Evolutionary conservation across 2,797 vertebrate species (phyloP).

Genomic region (Dicrostonyx torquatus): DNA sequence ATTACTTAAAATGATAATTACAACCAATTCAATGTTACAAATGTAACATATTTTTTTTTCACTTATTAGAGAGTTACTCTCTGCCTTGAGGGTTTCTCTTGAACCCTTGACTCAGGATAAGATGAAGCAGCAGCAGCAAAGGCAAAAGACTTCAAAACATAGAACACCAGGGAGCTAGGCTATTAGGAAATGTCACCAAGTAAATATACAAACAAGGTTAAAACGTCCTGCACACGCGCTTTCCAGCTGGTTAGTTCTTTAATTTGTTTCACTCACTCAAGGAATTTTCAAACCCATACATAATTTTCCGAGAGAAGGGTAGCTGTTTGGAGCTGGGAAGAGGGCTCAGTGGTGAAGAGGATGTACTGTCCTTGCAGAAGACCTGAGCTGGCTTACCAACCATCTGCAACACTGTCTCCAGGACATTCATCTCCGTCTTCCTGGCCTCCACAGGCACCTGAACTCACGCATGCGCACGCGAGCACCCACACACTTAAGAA

Average conservation of each 20-base stretch:
- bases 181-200: constrained; percentile 31
- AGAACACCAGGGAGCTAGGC: not conserved
- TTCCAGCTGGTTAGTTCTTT: not conserved
- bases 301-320: constrained; percentile 39
- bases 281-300: not conserved
- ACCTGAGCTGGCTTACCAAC: not conserved
- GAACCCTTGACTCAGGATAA: not conserved
- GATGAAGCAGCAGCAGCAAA: not conserved
- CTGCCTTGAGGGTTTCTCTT: not conserved
- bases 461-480: no score
- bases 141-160: not conserved
- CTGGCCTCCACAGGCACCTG: not conserved
- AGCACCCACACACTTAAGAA: not conserved
- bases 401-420: not conserved
- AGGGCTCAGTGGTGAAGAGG: not conserved
- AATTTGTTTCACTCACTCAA: not conserved
- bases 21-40: not conserved
- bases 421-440: not conserved
- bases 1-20: not conserved
- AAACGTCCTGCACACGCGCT: not conserved
- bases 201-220: not conserved
- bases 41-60: not conserved
- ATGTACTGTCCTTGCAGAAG: not conserved
- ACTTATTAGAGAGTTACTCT: not conserved
- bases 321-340: not conserved